Conservation (phyloP, 2,797 vertebrate species). For the Iguana delicatissima region DNA sequence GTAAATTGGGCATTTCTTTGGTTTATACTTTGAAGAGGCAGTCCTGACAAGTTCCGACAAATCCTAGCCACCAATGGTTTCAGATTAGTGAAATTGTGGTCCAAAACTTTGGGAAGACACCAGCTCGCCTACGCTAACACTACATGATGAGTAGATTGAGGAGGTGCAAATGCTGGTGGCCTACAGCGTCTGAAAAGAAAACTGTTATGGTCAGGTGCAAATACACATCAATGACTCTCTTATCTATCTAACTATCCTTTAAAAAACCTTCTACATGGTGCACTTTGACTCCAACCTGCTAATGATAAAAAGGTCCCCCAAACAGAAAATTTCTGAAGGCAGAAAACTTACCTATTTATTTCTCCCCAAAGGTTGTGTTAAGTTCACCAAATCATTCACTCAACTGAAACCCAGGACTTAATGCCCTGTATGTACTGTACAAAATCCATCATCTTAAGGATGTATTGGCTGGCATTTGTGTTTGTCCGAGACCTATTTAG, state of each 20-base stretch:
- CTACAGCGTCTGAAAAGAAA: not conserved
- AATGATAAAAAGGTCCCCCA: not conserved
- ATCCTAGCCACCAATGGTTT: too few relatives aligned
- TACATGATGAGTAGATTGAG: not conserved
- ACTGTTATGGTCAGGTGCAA: not conserved
- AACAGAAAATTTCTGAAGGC: not conserved
- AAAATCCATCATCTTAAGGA: slow-evolving; percentile 17
- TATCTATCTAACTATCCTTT: too few relatives aligned
- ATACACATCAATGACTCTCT: not conserved
- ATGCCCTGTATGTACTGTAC: not conserved
- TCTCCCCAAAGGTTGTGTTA: accelerated
- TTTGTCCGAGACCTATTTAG: slow-evolving; percentile 63
- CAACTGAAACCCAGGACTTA: not conserved
- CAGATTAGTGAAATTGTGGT: not conserved
- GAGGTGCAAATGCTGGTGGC: not conserved
- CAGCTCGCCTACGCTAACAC: not conserved
- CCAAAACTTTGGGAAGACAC: not conserved
- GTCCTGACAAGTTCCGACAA: not conserved
- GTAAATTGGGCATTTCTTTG: not conserved
- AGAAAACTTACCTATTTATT: not conserved
- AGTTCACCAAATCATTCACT: slow-evolving; percentile 20
- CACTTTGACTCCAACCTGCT: slow-evolving; percentile 13
- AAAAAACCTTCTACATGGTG: not conserved
- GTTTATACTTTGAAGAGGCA: not conserved
- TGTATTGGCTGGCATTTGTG: not conserved